Percentiles rank a stretch among this genome's conserved stretches.
These are phyloP conservation scores for Mionectes olivaceus DNA, from an alignment of 2,797 vertebrate species.

Conservation along the genomic window DNA sequence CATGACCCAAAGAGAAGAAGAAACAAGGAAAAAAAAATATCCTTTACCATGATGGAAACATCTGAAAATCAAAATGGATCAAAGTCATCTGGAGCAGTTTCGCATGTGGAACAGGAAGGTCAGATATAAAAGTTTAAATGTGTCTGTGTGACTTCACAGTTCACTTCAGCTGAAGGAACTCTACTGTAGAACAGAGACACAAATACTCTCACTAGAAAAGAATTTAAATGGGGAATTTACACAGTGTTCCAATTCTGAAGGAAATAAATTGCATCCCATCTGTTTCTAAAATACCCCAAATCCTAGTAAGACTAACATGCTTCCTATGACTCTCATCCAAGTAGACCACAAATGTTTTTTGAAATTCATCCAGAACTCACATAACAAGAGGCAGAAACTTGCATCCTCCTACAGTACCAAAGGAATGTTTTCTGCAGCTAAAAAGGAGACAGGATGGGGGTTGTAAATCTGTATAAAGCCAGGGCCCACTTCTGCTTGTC, in stretches of 20 bases:
- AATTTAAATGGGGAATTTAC: slow-evolving; percentile 18
- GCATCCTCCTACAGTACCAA: not conserved
- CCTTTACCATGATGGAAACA: not conserved
- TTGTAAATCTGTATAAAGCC: not conserved
- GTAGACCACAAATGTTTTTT: not conserved
- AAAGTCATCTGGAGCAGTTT: not conserved
- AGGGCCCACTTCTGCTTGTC: not conserved
- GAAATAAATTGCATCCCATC: not conserved
- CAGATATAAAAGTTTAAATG: not conserved
- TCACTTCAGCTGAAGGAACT: not conserved
- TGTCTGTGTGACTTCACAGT: not conserved
- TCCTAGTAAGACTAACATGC: not conserved
- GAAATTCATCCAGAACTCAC: not conserved
- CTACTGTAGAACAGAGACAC: not conserved
- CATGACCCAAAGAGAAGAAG: not conserved
- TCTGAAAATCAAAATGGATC: not conserved
- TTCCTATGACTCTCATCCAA: not conserved
- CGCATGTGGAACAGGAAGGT: not conserved
- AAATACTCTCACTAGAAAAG: not conserved
- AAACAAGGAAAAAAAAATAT: not conserved
- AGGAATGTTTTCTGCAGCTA: not conserved
- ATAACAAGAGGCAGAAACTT: not conserved
- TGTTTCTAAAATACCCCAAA: slow-evolving; percentile 14
- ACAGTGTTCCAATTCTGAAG: not conserved
- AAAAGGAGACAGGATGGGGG: not conserved